phyloP scores from a whole-genome alignment of 2,113 vertebrate species.

The Suncus etruscus region DNA sequence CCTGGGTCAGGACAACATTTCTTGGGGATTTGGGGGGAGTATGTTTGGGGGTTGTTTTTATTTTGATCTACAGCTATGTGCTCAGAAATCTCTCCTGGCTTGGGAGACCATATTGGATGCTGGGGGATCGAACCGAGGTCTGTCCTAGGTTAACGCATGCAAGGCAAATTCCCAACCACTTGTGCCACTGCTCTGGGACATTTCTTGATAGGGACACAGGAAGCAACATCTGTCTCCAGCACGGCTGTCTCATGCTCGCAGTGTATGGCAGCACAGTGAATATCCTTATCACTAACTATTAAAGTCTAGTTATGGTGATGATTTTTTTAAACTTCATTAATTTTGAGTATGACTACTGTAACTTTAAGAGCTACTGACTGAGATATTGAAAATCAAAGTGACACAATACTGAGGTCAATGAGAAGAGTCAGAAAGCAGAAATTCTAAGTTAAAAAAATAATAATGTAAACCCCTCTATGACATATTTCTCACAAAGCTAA shows the following conservation, averaged over 20 bases:
- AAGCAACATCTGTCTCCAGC: too few relatives aligned
- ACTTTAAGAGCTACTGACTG: background rate
- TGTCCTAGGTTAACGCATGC: too few relatives aligned
- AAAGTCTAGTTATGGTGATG: background rate
- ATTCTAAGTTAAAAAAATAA: background rate
- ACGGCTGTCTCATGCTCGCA: background rate
- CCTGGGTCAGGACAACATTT: background rate
- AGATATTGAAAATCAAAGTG: background rate
- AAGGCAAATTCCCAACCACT: too few relatives aligned
- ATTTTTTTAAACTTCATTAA: background rate
- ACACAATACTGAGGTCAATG: background rate
- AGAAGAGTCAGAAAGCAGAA: background rate
- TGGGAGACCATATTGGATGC: too few relatives aligned
- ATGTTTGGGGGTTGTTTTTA: too few relatives aligned
- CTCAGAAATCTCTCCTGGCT: too few relatives aligned
- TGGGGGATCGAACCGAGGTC: too few relatives aligned
- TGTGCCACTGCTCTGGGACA: too few relatives aligned
- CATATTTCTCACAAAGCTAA: background rate
- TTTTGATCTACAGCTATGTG: too few relatives aligned
- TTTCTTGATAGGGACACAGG: background rate
- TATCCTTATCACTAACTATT: background rate
- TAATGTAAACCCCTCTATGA: background rate
- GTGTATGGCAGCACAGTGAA: background rate
- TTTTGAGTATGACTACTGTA: background rate
- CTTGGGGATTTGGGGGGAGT: background rate